These are phyloP conservation scores for Pseudomugil tenellus DNA, from an alignment of 2,797 vertebrate genomes.

Conservation along the genomic window DNA sequence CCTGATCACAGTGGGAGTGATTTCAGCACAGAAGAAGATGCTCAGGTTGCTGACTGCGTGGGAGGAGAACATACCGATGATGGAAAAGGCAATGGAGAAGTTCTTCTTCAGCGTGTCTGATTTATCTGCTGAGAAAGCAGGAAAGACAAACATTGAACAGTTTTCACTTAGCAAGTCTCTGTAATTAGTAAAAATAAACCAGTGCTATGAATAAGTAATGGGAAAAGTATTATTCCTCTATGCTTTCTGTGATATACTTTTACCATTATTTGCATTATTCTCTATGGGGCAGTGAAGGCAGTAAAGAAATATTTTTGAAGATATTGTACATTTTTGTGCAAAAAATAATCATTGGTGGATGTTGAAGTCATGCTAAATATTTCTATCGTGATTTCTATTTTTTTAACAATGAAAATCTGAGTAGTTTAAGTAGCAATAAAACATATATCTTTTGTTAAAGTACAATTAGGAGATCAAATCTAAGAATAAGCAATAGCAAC, in stretches of 20 bases:
- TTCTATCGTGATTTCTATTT: background rate
- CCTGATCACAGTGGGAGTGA: constrained; percentile 98
- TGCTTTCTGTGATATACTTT: background rate
- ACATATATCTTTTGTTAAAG: background rate
- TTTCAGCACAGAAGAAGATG: constrained; percentile 97
- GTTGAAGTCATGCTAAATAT: background rate
- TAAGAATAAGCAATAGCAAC: background rate
- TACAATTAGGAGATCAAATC: background rate
- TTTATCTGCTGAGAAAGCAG: constrained; percentile 78
- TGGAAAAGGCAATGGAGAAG: constrained; percentile 93
- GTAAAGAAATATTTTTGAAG: background rate
- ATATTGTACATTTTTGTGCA: background rate
- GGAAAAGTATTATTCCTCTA: background rate
- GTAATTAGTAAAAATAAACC: constrained; percentile 2
- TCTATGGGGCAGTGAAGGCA: background rate
- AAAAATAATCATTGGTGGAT: background rate
- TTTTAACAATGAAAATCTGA: background rate
- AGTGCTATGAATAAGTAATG: background rate
- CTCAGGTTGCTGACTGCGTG: constrained; percentile 95
- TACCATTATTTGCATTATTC: background rate
- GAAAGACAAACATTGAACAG: constrained; percentile 32
- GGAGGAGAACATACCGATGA: constrained; percentile 98
- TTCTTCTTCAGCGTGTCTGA: constrained; percentile 90
- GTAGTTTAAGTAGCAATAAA: background rate
- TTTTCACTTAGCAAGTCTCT: background rate